phyloP scores from a whole-genome alignment of 2,888 invertebrate species.

The Catonia carolina region DNA sequence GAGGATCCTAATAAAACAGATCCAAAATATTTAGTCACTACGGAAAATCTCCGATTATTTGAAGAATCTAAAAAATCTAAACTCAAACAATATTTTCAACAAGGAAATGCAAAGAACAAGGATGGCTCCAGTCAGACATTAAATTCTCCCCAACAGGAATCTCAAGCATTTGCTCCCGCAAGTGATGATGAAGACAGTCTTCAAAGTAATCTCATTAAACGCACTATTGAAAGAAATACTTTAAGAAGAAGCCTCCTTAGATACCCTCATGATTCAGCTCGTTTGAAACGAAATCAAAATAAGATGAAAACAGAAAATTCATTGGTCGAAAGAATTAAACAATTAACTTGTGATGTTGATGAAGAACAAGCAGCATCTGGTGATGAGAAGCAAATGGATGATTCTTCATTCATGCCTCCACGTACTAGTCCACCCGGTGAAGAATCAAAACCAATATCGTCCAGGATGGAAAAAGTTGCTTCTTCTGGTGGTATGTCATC shows the following conservation, averaged over 20 bases:
- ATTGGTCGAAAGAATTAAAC: slow-evolving; percentile 76
- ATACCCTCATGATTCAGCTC: slow-evolving; percentile 41
- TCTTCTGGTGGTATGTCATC: slow-evolving; percentile 50
- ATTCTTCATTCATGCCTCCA: slow-evolving; percentile 44
- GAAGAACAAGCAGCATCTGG: slow-evolving; percentile 45
- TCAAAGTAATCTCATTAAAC: slow-evolving; percentile 48
- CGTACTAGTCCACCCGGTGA: slow-evolving; percentile 62
- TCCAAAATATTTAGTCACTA: slow-evolving; percentile 55
- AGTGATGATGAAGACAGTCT: slow-evolving; percentile 34
- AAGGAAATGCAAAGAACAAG: slow-evolving; percentile 18
- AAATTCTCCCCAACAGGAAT: slow-evolving; percentile 20
- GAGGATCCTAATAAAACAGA: slow-evolving; percentile 41
- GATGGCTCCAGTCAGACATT: slow-evolving; percentile 27
- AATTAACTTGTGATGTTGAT: slow-evolving; percentile 78
- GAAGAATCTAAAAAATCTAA: slow-evolving; percentile 55
- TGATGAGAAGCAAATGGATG: slow-evolving; percentile 35
- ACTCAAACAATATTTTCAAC: slow-evolving; percentile 31
- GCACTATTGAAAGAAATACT: slow-evolving; percentile 78
- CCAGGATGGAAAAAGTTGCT: slow-evolving; percentile 18
- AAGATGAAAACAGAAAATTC: slow-evolving; percentile 55
- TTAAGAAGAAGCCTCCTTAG: slow-evolving; percentile 70
- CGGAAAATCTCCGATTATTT: slow-evolving; percentile 66
- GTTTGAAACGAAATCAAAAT: slow-evolving; percentile 37
- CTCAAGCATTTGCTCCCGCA: slow-evolving; percentile 15
- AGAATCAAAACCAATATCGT: slow-evolving; percentile 40